A percentile compares a stretch with the other conserved stretches of the same genome.
phyloP scores from a whole-genome alignment of 2,888 invertebrate genomes.

The Diarsia rubi region DNA sequence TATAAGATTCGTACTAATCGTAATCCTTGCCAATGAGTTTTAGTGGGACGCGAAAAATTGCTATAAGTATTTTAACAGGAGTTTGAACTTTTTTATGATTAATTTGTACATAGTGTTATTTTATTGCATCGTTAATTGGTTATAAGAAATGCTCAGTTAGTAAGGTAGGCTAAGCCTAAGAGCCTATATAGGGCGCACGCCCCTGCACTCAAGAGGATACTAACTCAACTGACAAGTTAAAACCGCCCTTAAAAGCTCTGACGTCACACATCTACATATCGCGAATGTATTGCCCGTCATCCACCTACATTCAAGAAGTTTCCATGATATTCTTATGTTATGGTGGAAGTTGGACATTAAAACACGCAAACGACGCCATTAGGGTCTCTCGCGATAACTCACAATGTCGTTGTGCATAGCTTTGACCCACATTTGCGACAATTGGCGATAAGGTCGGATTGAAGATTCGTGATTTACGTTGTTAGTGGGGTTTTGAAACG shows the following conservation, averaged over 20 bases:
- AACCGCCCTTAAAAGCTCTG: conserved; percentile 49
- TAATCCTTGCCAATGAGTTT: too few species aligned
- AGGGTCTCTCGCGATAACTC: conserved; percentile 58
- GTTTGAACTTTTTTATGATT: too few species aligned
- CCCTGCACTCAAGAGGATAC: conserved; percentile 27
- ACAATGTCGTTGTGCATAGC: conserved; percentile 53
- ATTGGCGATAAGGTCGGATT: conserved; percentile 55
- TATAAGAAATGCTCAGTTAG: too few species aligned
- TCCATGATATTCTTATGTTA: conserved; percentile 67
- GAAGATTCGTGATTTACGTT: conserved; percentile 40
- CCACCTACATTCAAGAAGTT: conserved; percentile 61
- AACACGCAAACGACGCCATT: conserved; percentile 64
- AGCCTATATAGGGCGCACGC: too few species aligned
- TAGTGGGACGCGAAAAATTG: too few species aligned
- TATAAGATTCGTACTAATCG: too few species aligned
- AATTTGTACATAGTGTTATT: too few species aligned
- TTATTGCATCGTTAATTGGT: too few species aligned
- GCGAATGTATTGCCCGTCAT: conserved; percentile 58
- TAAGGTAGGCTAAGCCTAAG: too few species aligned
- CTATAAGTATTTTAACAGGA: too few species aligned
- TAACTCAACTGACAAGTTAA: conserved; percentile 21
- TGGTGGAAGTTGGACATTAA: conserved; percentile 67
- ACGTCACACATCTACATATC: conserved; percentile 61
- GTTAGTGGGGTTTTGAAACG: conserved; percentile 28
- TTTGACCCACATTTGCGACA: conserved; percentile 54